Evolutionary conservation across 2,113 vertebrate genomes (phyloP).

Genomic region (Pedetes capensis): DNA sequence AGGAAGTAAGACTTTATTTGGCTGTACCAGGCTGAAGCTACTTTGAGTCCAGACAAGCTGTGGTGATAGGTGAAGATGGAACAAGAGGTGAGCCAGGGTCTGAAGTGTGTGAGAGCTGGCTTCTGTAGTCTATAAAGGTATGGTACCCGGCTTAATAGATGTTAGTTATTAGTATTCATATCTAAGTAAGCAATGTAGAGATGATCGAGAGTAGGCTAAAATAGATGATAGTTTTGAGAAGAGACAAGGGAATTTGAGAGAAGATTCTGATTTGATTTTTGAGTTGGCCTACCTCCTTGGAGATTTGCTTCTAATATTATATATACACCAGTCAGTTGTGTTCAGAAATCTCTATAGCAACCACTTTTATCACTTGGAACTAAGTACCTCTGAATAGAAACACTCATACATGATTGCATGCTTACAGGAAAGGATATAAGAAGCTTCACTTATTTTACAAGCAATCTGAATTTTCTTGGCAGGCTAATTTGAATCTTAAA

Average conservation of each 20-base stretch:
- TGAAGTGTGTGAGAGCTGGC: not conserved
- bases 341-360: constrained; percentile 87
- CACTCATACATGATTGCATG: constrained; percentile 65
- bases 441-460: constrained; percentile 60
- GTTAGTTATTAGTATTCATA: not conserved
- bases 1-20: not conserved
- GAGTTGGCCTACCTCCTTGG: constrained; percentile 82
- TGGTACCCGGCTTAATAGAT: not conserved
- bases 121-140: not conserved
- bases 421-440: constrained; percentile 41
- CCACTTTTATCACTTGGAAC: constrained; percentile 81
- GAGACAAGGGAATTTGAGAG: constrained; percentile 39
- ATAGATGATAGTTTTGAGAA: constrained; percentile 73
- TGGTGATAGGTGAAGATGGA: not conserved
- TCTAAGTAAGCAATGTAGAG: not conserved
- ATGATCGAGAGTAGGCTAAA: constrained; percentile 39
- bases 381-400: constrained; percentile 82
- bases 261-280: constrained; percentile 79
- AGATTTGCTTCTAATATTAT: constrained; percentile 83
- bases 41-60: not conserved
- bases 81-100: not conserved
- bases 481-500: constrained; percentile 54
- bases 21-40: not conserved
- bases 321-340: constrained; percentile 84
- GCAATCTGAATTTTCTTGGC: constrained; percentile 50